Percentiles rank a stretch among this genome's conserved stretches.
phyloP scores from a whole-genome alignment of 2,113 vertebrate genomes.

The Zosterops lateralis region DNA sequence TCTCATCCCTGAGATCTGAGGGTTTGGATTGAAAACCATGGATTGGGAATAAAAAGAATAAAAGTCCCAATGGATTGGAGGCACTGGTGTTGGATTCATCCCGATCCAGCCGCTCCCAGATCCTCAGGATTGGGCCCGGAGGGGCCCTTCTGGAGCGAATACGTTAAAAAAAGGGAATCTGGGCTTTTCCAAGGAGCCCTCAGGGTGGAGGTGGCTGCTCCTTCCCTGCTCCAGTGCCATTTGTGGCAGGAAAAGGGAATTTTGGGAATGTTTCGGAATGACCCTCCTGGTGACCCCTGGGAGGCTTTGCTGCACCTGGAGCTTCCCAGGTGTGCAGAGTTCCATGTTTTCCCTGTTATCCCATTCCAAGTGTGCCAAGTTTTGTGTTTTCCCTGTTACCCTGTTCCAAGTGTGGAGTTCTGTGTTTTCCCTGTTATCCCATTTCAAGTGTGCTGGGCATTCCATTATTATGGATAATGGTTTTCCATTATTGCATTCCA shows the following conservation, averaged over 20 bases:
- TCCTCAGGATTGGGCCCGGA: background rate
- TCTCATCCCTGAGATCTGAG: background rate
- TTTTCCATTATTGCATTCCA: too few relatives aligned
- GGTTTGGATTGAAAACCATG: background rate
- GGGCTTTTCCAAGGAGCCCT: background rate
- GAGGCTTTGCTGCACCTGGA: background rate
- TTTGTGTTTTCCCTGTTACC: background rate
- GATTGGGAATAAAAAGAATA: background rate
- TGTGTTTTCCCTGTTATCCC: background rate
- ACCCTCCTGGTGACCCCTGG: background rate
- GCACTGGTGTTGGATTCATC: background rate
- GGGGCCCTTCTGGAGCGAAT: rapidly evolving
- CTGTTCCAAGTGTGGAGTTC: too few relatives aligned
- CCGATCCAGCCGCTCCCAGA: rapidly evolving
- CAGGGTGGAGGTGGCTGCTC: rapidly evolving
- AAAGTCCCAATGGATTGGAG: rapidly evolving
- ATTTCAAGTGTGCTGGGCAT: too few relatives aligned
- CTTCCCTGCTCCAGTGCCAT: background rate
- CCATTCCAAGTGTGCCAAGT: background rate
- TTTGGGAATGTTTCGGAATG: background rate
- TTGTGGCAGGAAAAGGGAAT: background rate
- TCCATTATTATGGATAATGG: too few relatives aligned
- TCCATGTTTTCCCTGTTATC: background rate
- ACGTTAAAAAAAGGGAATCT: background rate
- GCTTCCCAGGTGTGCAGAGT: rapidly evolving